A percentile compares a stretch with the other conserved stretches of the same genome.
Conservation (phyloP, 2,888 invertebrate species). For the Drosophila koepferae region DNA sequence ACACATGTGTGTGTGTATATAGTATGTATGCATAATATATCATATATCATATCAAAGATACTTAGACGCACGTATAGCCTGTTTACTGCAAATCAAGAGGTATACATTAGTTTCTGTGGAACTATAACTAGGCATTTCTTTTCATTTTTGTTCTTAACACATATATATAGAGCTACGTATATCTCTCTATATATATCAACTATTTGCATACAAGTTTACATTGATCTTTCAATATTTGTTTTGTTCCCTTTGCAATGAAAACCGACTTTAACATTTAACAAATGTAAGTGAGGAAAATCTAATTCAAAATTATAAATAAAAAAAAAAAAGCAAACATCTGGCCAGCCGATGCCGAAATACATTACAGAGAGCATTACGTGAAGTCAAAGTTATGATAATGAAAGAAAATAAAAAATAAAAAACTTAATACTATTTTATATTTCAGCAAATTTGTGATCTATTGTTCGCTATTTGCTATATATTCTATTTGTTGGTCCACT, state of each 20-base stretch:
- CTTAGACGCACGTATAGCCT: conserved; percentile 29
- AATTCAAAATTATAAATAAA: conserved; percentile 1
- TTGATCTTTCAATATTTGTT: conserved; percentile 19
- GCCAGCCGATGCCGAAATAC: conserved; percentile 12
- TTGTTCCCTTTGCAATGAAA: conserved; percentile 73
- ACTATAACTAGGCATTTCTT: conserved; percentile 44
- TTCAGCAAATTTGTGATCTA: background rate
- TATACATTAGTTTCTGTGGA: conserved; percentile 39
- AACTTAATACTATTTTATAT: background rate
- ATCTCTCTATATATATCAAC: conserved; percentile 40
- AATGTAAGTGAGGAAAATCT: background rate
- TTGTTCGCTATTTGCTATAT: background rate
- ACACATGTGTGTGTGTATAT: conserved; percentile 4
- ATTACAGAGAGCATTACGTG: conserved; percentile 9
- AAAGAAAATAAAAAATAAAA: background rate
- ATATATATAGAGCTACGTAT: conserved; percentile 18
- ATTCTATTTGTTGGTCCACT: background rate
- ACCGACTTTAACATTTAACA: conserved; percentile 39
- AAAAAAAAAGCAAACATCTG: conserved; percentile 10
- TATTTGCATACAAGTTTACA: conserved; percentile 8
- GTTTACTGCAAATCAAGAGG: conserved; percentile 51
- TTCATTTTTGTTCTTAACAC: conserved; percentile 8
- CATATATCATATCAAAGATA: conserved; percentile 33
- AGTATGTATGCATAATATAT: background rate
- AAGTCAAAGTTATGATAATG: background rate